Conservation (phyloP, 2,113 vertebrate species). For the Hassar affinis region DNA sequence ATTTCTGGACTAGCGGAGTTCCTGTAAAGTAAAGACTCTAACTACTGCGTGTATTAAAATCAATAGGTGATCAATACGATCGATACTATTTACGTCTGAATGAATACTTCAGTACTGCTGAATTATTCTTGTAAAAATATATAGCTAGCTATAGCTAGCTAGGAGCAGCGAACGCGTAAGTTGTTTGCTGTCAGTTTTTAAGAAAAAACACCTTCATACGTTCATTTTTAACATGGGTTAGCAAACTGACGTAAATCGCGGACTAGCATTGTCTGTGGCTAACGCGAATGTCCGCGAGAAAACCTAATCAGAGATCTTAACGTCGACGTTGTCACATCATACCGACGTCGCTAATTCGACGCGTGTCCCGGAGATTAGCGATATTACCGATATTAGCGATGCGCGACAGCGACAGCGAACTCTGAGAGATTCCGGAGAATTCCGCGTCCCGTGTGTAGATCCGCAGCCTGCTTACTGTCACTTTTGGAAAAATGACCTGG, state of each 20-base stretch:
- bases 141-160: background rate
- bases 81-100: background rate
- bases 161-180: background rate
- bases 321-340: too few relatives aligned
- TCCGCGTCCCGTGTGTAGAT: background rate
- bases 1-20: background rate
- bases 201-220: background rate
- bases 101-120: too few relatives aligned
- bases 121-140: too few relatives aligned
- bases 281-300: background rate
- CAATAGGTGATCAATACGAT: background rate
- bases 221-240: too few relatives aligned
- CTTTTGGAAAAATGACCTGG: background rate
- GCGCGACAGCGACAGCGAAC: conserved; percentile 25
- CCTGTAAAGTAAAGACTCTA: background rate
- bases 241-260: too few relatives aligned
- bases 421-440: background rate
- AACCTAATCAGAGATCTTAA: background rate
- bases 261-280: too few relatives aligned
- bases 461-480: background rate
- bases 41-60: background rate
- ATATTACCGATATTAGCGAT: too few relatives aligned
- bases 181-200: background rate
- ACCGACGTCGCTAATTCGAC: conserved; percentile 57
- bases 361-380: background rate